A percentile compares a stretch with the other conserved stretches of the same genome.
phyloP scores from a whole-genome alignment of 2,113 vertebrate species.

The Regulus satrapa region DNA sequence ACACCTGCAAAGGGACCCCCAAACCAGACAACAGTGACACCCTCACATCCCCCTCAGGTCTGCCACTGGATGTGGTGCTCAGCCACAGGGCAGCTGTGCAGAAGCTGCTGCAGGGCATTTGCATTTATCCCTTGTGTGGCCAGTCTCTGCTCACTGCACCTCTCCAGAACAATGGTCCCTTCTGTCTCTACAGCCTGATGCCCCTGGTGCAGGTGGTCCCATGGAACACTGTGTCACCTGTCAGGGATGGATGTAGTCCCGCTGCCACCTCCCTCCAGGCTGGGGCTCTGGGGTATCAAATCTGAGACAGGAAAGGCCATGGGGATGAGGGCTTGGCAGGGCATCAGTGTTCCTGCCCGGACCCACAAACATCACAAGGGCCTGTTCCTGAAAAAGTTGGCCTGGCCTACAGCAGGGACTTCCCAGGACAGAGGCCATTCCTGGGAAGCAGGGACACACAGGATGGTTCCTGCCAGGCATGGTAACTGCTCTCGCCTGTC shows the following conservation, averaged over 20 bases:
- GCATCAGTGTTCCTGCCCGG: background rate
- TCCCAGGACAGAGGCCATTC: background rate
- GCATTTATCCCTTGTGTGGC: accelerated
- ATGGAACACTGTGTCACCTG: accelerated
- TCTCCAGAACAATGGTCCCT: background rate
- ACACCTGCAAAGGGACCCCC: background rate
- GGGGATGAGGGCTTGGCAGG: background rate
- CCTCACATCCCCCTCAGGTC: background rate
- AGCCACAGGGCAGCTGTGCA: background rate
- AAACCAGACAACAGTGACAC: background rate
- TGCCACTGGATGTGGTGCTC: background rate
- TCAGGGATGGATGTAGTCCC: background rate
- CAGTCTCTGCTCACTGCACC: background rate
- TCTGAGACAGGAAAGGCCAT: background rate
- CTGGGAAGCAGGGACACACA: background rate
- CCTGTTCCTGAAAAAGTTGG: background rate
- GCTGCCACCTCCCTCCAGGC: background rate
- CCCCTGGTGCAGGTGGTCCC: background rate
- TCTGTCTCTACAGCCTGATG: background rate
- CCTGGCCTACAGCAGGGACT: background rate
- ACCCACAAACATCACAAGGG: background rate
- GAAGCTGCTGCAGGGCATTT: accelerated
- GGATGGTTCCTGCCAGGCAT: background rate
- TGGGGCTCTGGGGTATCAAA: background rate
- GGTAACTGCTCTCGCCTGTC: background rate